These are phyloP conservation scores for Penelope pileata DNA, from an alignment of 2,113 vertebrate species.

Conservation along the genomic window DNA sequence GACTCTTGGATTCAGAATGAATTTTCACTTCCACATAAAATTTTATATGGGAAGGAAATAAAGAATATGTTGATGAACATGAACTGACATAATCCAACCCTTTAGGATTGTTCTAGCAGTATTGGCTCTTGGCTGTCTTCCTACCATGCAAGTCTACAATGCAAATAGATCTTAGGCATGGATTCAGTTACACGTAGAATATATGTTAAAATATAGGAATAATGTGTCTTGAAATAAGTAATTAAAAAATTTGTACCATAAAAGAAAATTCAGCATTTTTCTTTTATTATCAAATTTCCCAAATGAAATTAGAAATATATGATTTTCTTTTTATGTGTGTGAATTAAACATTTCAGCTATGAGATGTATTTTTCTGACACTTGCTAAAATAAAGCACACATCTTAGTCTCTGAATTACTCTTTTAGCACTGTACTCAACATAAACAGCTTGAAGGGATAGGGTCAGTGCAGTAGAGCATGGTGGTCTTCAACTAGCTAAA, in stretches of 20 bases:
- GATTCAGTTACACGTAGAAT: background rate
- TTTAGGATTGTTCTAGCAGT: background rate
- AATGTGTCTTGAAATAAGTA: background rate
- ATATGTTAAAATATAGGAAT: background rate
- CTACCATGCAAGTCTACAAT: background rate
- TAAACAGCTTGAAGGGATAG: background rate
- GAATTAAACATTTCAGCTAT: background rate
- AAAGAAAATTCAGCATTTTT: background rate
- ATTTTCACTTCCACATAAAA: background rate
- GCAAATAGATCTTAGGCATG: background rate
- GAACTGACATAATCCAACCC: background rate
- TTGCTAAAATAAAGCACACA: background rate
- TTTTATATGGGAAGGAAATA: background rate
- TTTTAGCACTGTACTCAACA: background rate
- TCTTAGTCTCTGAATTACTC: background rate
- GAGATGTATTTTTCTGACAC: background rate
- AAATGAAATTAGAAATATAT: background rate
- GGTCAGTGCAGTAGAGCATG: background rate
- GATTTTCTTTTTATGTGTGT: background rate
- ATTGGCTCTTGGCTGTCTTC: background rate
- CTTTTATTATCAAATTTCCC: background rate
- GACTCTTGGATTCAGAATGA: background rate
- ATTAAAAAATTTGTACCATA: background rate
- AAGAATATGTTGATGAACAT: background rate
- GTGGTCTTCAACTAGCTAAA: background rate